Base-by-base conservation (phyloP, 2,888 invertebrate species). In the Macrosoma leucophasiata region DNA sequence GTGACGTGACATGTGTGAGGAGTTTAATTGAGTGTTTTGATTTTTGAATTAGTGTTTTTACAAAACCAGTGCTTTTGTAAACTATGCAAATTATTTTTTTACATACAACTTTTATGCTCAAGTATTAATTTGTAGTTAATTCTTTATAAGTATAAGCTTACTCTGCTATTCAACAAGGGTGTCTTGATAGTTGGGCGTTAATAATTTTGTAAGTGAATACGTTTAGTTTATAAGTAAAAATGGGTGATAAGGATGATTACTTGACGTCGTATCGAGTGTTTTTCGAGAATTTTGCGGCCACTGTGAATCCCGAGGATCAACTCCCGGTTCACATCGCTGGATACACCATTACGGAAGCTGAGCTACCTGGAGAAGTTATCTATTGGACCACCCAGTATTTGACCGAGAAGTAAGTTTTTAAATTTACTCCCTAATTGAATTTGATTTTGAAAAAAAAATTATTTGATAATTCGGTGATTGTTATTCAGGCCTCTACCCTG, bases 381-480 rank as follows among this genome's bases (percentile, higher is more conserved):
- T 90, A 91, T 70, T 92, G 92, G 90, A 89, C 88, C 29, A 86
- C 91, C 34, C 91, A 91, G 66, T 93, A 92, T 77, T 85, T 93
- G 56, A 88, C 88, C 50, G 89, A 90, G 72, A 91, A 90, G 93
- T 93, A 81, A 90, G 89, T 86, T 38, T 36, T 14, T 21, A n/a
- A n/a, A n/a, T 22, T 24, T 6, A 27, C 7, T 9, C n/a, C 17
- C 3, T n/a, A n/a, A n/a, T n/a, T n/a, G n/a, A n/a, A n/a, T n/a
- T n/a, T n/a, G n/a, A n/a, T n/a, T n/a, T n/a, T n/a, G n/a, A n/a
- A n/a, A n/a, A n/a, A n/a, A n/a, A n/a, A n/a, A n/a, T n/a, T n/a
- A n/a, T n/a, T n/a, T n/a, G n/a, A n/a, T n/a, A n/a, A n/a, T n/a
- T n/a, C n/a, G n/a, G n/a, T n/a, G n/a, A n/a, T n/a, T n/a, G n/a